Percentiles rank a stretch among this genome's conserved stretches.
Evolutionary conservation across 2,888 invertebrate species (phyloP).

Genomic region (Brachynemurus nebulosus): DNA sequence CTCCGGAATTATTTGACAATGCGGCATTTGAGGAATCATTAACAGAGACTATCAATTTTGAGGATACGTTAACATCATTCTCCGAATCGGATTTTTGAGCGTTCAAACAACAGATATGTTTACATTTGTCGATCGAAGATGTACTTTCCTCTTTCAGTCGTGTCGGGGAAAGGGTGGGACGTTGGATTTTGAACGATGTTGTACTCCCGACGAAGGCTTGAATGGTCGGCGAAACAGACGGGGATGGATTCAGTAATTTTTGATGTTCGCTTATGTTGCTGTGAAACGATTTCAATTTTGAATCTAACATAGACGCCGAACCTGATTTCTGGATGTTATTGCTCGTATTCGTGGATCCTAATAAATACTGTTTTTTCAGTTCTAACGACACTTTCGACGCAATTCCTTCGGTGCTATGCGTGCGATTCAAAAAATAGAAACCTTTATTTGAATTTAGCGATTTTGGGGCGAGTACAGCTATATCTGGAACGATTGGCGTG

Average conservation of each 20-base stretch:
- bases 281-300: constrained; percentile 69
- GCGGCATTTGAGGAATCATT: constrained; percentile 9
- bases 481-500: constrained; percentile 28
- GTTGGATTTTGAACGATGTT: constrained; percentile 25
- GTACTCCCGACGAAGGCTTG: constrained; percentile 36
- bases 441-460: constrained; percentile 46
- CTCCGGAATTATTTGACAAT: constrained; percentile 1
- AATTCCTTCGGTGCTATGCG: constrained; percentile 75
- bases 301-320: constrained; percentile 71
- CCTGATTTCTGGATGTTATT: constrained; percentile 68
- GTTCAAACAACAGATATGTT: constrained; percentile 5
- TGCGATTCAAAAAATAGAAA: constrained; percentile 67
- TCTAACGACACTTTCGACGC: constrained; percentile 78
- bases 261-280: constrained; percentile 81
- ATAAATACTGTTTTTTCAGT: constrained; percentile 69
- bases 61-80: neutral
- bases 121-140: neutral
- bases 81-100: constrained; percentile 6
- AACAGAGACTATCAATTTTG: neutral
- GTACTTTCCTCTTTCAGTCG: neutral
- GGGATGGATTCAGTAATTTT: constrained; percentile 66
- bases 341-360: constrained; percentile 52
- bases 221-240: constrained; percentile 53
- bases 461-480: constrained; percentile 17
- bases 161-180: constrained; percentile 28